Base-by-base conservation (phyloP, 2,113 vertebrate species). In the Puffinus mauretanicus region DNA sequence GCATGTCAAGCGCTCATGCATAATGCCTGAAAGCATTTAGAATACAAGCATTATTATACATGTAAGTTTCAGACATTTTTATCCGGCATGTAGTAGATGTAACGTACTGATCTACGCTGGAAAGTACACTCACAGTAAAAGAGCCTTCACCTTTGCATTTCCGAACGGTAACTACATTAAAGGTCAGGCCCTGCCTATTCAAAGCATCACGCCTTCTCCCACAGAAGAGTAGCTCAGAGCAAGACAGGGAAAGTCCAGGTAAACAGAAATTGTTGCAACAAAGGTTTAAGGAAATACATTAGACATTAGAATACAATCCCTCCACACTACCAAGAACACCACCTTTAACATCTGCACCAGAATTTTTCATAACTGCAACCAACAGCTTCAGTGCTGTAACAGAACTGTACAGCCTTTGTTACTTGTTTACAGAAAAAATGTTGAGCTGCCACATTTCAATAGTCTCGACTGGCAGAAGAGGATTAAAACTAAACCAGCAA, bases 401-500 rank as follows among this genome's bases (percentile, higher is more conserved):
- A 44, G 15, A 29, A 85, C 58, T 17, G 24, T 19, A n/a, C 12
- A 22, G 46, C 54, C 49, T 81, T 65, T 86, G 64, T 11, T 58
- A 36, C 1, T 54, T 80, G 66, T 38, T 60, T 30, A 82, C 26
- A 66, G 36, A 51, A 57, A 49, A 77, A 82, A 29, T 3, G 2
- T 16, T 42, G 15, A 22, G 29, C 66, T 83, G 73, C 32, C 42
- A 5, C 61, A n/a, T 64, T 87, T 90, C 66, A 30, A 10, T 27
- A 77, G 73, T 61, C 82, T 57, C 27, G 11, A 70, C 16, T 47
- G 51, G 72, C 84, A 77, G 42, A 96, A 85, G 29, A 88, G 94
- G 86, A 97, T 95, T 96, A 95, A 92, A 94, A 86, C 86, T 83
- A 71, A 92, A 93, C 51, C 84, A 93, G 58, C 47, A 92, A 62